Evolutionary conservation across 2,113 vertebrate species (phyloP), one percentile per base, ranked within the genome.

Genomic region (Pedetes capensis): DNA sequence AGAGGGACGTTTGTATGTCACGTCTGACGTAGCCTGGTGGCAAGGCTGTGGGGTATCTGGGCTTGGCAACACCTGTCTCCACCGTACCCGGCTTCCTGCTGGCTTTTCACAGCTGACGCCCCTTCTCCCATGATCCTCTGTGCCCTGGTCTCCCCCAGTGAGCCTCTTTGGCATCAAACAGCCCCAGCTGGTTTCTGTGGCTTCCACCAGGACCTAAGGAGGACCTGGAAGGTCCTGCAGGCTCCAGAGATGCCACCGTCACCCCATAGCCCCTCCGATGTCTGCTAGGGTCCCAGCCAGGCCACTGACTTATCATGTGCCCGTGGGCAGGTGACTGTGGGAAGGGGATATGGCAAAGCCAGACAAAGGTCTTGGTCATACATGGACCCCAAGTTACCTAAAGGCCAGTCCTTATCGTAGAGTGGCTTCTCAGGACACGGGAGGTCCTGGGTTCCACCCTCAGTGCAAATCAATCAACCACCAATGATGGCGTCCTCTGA

Each of bases 261-360:
- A 12, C 7, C 5, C 20, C 1, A 3, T n/a, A 59, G n/a, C 37
- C 71, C 64, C 8, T 51, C 39, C 0, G 0, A 20, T 2, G 17
- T 49, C 63, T 23, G 3, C 69, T 1, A 3, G 71, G 2, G 18
- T 55, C 78, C 59, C 82, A 34, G 42, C 27, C 22, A 37, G 53
- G 78, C 25, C 23, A 5, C 47, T 12, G n/a, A 66, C 53, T 2
- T 29, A 34, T 71, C 64, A 0, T 0, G 27, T n/a, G 82, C 57
- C 27, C 63, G 63, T 5, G 4, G 22, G 34, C 11, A 7, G 20
- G 39, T 1, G 1, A 42, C 7, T 0, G 29, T 76, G 34, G 37
- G 37, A 55, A 25, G 13, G n/a, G 42, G 64, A 17, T 9, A 1
- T 0, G 3, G 17, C 42, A 49, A 39, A 57, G 85, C 55, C 51